Conservation (phyloP, 2,797 vertebrate genomes). For the Pteronotus mesoamericanus region DNA sequence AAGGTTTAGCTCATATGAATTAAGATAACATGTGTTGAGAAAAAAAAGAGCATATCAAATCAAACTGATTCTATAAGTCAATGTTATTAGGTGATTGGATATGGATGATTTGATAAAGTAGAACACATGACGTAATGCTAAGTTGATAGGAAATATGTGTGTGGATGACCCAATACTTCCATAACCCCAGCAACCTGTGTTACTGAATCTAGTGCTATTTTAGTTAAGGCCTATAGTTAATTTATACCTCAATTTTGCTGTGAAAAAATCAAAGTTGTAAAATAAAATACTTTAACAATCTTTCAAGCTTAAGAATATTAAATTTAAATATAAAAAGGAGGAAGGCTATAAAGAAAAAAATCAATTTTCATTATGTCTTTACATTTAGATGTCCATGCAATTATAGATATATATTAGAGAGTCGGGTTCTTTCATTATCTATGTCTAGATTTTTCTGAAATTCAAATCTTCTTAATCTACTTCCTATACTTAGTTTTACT, state of each 20-base stretch:
- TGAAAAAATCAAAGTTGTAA: constrained; percentile 41
- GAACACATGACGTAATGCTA: neutral
- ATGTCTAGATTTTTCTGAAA: constrained; percentile 11
- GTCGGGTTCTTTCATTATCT: neutral
- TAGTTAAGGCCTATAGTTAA: constrained; percentile 8
- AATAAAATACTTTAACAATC: constrained; percentile 26
- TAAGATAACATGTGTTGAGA: constrained; percentile 25
- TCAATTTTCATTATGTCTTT: neutral
- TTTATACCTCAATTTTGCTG: constrained; percentile 13
- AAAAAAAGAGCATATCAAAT: constrained; percentile 9
- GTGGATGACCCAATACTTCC: neutral
- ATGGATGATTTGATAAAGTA: constrained; percentile 27
- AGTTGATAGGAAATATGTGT: neutral
- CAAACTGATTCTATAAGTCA: constrained; percentile 21
- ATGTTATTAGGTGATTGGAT: neutral
- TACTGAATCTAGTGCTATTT: neutral
- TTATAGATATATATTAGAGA: neutral
- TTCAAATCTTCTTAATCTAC: neutral
- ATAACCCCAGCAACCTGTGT: neutral
- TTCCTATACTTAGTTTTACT: neutral
- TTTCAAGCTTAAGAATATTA: constrained; percentile 35
- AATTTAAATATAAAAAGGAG: neutral
- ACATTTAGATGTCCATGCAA: neutral
- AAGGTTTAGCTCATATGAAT: constrained; percentile 39
- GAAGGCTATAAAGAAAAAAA: constrained; percentile 28